A percentile compares a stretch with the other conserved stretches of the same genome.
phyloP scores from a whole-genome alignment of 2,797 vertebrate genomes.

The Xiphophorus birchmanni region DNA sequence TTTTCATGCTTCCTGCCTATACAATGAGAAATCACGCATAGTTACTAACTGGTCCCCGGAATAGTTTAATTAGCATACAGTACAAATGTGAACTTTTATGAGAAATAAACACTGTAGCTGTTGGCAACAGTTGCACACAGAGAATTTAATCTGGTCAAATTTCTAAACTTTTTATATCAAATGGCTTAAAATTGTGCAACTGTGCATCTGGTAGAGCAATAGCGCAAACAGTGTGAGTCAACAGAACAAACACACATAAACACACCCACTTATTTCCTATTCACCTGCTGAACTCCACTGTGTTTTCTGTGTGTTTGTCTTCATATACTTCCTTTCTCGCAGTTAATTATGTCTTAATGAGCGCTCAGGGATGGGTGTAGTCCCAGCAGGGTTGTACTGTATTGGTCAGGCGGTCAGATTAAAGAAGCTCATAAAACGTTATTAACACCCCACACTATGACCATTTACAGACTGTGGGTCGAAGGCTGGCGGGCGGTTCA shows the following conservation, averaged over 20 bases:
- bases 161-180: neutral
- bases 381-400: conserved; percentile 21
- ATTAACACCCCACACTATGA: conserved; percentile 54
- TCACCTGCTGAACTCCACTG: conserved; percentile 31
- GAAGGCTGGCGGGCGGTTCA: conserved; percentile 17
- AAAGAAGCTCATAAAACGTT: conserved; percentile 59
- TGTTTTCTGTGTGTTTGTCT: conserved; percentile 16
- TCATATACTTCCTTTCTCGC: conserved; percentile 17
- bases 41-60: neutral
- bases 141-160: neutral
- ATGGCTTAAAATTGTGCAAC: neutral
- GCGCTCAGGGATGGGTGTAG: conserved; percentile 34
- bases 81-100: neutral
- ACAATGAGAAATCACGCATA: neutral
- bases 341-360: conserved; percentile 46
- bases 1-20: neutral
- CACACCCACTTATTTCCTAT: conserved; percentile 48
- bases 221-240: conserved; percentile 14
- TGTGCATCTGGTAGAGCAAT: conserved; percentile 11
- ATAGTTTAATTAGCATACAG: neutral
- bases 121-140: neutral
- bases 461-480: conserved; percentile 60
- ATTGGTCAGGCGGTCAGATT: conserved; percentile 61
- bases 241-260: conserved; percentile 19
- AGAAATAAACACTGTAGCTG: neutral